These are phyloP conservation scores for Crotophaga sulcirostris DNA, from an alignment of 2,113 vertebrate species.

Conservation along the genomic window DNA sequence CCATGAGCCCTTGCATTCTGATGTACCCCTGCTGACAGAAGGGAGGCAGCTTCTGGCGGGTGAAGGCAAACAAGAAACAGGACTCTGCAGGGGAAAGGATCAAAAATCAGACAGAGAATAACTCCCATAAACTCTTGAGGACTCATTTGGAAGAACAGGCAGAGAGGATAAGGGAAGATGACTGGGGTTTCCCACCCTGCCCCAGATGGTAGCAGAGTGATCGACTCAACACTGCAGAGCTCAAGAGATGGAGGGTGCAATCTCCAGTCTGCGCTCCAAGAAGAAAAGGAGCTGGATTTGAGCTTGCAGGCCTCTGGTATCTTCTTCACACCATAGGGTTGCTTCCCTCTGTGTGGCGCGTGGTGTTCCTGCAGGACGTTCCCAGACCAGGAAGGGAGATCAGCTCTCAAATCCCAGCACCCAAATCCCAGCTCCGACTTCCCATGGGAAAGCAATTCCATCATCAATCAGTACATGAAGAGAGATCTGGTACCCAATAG, in stretches of 20 bases:
- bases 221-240: not conserved
- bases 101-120: not conserved
- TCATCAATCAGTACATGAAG: not conserved
- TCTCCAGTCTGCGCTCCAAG: not conserved
- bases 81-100: constrained; percentile 78
- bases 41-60: constrained; percentile 83
- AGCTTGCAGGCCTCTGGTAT: not conserved
- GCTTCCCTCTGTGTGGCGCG: not conserved
- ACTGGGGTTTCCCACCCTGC: not conserved
- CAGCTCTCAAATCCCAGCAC: not conserved
- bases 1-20: constrained; percentile 79
- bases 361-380: not conserved
- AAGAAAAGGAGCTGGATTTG: not conserved
- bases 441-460: not conserved
- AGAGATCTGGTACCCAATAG: not conserved
- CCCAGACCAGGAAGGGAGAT: not conserved
- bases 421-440: not conserved
- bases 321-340: not conserved
- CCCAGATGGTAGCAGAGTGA: not conserved
- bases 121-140: not conserved
- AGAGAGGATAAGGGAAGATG: not conserved
- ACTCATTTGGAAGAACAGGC: not conserved
- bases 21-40: constrained; percentile 89
- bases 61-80: constrained; percentile 90
- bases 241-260: not conserved